Conservation (phyloP, 2,113 vertebrate species). For the Fregata magnificens region DNA sequence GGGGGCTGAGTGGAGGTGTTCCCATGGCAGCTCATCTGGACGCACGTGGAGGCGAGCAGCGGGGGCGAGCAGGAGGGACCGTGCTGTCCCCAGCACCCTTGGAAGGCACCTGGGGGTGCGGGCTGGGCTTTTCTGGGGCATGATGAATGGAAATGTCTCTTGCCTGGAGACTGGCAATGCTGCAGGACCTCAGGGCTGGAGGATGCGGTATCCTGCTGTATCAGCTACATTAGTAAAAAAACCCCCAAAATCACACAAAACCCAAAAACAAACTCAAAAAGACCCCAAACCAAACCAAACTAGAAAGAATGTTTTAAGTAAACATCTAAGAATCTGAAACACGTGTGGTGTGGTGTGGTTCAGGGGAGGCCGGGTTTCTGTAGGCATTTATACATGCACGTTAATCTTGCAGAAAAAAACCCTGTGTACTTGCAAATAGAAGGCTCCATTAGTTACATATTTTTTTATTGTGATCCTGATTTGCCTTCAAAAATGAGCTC, state of each 20-base stretch:
- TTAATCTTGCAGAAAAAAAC: background rate
- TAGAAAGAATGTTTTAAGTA: background rate
- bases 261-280: background rate
- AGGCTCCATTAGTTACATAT: fast-evolving
- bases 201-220: fast-evolving
- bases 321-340: background rate
- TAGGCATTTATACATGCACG: fast-evolving
- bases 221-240: fast-evolving
- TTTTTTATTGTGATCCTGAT: background rate
- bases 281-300: background rate
- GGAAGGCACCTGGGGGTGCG: background rate
- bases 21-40: background rate
- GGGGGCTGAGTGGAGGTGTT: background rate
- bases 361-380: background rate
- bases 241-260: fast-evolving
- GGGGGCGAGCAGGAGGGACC: background rate
- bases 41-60: fast-evolving
- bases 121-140: background rate
- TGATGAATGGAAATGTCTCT: background rate
- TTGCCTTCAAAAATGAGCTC: background rate
- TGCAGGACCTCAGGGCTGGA: background rate
- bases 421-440: background rate
- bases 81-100: fast-evolving
- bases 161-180: background rate
- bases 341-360: background rate